Percentiles rank a stretch among this genome's conserved stretches.
Conservation (phyloP, 2,797 vertebrate species). For the Tangara arthus region DNA sequence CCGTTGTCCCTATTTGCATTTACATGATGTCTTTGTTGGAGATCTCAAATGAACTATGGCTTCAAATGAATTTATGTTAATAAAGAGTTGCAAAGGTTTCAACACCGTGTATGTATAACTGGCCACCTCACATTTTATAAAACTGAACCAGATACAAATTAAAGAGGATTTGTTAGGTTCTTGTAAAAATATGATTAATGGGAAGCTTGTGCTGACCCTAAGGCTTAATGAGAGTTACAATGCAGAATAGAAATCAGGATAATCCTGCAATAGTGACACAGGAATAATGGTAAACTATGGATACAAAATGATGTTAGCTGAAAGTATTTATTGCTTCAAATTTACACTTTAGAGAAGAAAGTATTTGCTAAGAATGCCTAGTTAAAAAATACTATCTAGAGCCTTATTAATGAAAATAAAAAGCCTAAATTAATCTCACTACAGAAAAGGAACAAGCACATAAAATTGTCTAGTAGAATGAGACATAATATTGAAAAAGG, state of each 20-base stretch:
- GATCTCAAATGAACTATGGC: background rate
- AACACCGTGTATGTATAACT: background rate
- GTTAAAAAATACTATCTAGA: background rate
- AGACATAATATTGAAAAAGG: background rate
- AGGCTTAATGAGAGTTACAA: background rate
- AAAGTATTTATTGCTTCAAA: background rate
- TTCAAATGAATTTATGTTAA: background rate
- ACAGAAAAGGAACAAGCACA: background rate
- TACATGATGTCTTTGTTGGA: background rate
- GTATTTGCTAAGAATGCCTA: background rate
- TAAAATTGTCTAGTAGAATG: background rate
- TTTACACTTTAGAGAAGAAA: background rate
- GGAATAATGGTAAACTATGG: background rate
- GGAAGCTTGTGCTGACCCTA: conserved; percentile 9
- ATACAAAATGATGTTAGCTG: background rate
- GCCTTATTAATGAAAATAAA: background rate
- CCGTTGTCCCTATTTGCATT: background rate
- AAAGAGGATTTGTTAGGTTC: conserved; percentile 13
- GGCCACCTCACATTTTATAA: background rate
- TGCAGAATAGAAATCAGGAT: conserved; percentile 13
- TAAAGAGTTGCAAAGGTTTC: background rate
- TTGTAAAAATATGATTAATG: conserved; percentile 3
- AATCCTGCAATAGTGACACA: background rate
- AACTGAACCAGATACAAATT: conserved; percentile 29
- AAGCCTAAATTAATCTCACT: background rate